A percentile compares a stretch with the other conserved stretches of the same genome.
Conservation (phyloP, 2,888 invertebrate genomes). For the Leptogaster cylindrica region DNA sequence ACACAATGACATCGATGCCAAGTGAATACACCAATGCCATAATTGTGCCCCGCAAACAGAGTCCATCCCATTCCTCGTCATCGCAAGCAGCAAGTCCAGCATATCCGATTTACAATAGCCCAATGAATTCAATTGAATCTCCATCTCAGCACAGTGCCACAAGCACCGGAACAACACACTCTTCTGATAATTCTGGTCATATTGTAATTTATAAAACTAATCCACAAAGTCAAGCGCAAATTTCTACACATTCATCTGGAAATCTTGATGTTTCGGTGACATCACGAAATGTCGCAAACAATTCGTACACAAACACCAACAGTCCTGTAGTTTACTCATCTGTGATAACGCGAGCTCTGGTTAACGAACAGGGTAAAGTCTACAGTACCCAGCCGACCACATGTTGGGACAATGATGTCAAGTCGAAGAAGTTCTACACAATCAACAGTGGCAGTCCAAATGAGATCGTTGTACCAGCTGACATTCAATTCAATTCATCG, state of each 20-base stretch:
- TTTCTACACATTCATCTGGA: conserved; percentile 73
- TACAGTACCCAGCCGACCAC: conserved; percentile 57
- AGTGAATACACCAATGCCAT: conserved; percentile 65
- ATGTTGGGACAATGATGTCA: conserved; percentile 62
- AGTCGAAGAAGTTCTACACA: conserved; percentile 44
- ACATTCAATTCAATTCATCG: conserved; percentile 42
- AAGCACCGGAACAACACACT: conserved; percentile 24
- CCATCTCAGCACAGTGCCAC: conserved; percentile 69
- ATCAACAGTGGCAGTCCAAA: conserved; percentile 49
- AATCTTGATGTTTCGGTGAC: conserved; percentile 71
- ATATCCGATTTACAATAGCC: conserved; percentile 85
- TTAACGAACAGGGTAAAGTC: conserved; percentile 65
- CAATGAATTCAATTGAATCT: conserved; percentile 77
- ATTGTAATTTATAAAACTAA: conserved; percentile 52
- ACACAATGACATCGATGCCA: conserved; percentile 3
- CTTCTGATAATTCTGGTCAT: conserved; percentile 42
- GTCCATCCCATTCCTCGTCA: conserved; percentile 71
- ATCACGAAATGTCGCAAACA: conserved; percentile 59
- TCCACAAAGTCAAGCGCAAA: conserved; percentile 52
- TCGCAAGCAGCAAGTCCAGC: conserved; percentile 79
- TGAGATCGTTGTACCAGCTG: conserved; percentile 14
- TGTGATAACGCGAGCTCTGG: conserved; percentile 75
- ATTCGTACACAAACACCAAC: conserved; percentile 51
- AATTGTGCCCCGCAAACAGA: conserved; percentile 72
- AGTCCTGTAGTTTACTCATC: conserved; percentile 79